A percentile compares a stretch with the other conserved stretches of the same genome.
Conservation (phyloP, 2,113 vertebrate genomes). For the Tonatia bakeri region DNA sequence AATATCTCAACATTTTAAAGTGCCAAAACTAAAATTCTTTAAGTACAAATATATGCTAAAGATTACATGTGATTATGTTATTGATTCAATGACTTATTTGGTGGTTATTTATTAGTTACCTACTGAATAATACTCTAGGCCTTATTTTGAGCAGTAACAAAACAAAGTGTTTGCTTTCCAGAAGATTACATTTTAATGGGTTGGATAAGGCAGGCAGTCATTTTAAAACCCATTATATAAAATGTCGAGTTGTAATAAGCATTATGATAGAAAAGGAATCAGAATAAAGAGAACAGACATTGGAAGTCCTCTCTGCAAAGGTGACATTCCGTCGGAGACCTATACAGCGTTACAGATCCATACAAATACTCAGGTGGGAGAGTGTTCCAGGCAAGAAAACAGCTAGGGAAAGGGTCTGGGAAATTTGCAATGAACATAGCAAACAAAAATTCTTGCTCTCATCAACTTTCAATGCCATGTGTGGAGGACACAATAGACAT, state of each 20-base stretch:
- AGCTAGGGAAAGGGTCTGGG: not conserved
- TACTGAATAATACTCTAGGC: not conserved
- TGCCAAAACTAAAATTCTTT: not conserved
- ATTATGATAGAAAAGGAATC: not conserved
- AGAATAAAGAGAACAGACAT: not conserved
- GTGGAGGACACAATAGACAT: not conserved
- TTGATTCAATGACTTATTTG: not conserved
- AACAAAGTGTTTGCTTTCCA: not conserved
- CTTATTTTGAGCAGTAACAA: not conserved
- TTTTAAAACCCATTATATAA: not conserved
- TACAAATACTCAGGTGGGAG: not conserved
- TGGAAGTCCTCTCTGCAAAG: not conserved
- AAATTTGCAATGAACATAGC: not conserved
- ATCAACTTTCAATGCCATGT: not conserved
- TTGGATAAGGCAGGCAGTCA: not conserved
- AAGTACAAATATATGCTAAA: not conserved
- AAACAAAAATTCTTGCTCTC: not conserved
- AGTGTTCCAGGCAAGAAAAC: not conserved
- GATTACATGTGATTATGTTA: not conserved
- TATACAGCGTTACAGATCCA: not conserved
- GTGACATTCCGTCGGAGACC: not conserved
- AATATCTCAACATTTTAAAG: not conserved
- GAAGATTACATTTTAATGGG: not conserved
- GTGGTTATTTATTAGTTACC: not conserved
- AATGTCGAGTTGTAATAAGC: not conserved